Base-by-base conservation (phyloP, 2,888 invertebrate species). In the Microdon myrmicae region DNA sequence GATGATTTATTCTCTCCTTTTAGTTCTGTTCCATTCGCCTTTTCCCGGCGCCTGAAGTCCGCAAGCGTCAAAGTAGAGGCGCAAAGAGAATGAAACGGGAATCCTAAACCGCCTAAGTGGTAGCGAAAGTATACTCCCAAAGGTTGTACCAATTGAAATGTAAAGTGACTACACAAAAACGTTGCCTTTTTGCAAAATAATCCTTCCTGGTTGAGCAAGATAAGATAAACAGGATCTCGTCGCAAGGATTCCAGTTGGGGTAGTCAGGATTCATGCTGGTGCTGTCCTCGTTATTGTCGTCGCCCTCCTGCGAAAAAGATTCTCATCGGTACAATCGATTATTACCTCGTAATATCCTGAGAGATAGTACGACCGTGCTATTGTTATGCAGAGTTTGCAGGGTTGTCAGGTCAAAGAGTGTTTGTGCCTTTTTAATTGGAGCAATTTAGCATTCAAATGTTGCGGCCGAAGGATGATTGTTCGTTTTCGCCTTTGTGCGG, bases 381-480 rank as follows among this genome's bases (percentile, higher is more conserved):
- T 55, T 43, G 34, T 29, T 26, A 10, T 19, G n/a, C 29, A 39
- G 19, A 12, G 12, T 37, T 31, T 35, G 20, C 34, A 13, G 34
- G 23, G 9, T 9, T 9, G 17, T 5, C n/a, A 14, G 19, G 2
- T n/a, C 14, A 6, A 4, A 9, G 8, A 2, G 10, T 14, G 19
- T 35, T 9, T 49, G 25, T 29, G 47, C 54, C 38, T 56, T 64
- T n/a, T 53, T 64, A 64, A 64, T 64, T 64, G 64, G 51, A 51
- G 29, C 64, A 51, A 64, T 64, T 64, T 64, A 58, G 51, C 64
- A 64, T 64, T 64, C 56, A 64, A 64, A 64, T 58, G 58, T 53
- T 64, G 64, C 64, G 51, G 56, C 64, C 47, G 38, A 64, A 43
- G 51, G 45, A 64, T 64, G 58, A 64, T 64, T 64, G 64, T 58